Conservation (phyloP, 1,140 invertebrate genomes). For the Leptinotarsa texana region DNA sequence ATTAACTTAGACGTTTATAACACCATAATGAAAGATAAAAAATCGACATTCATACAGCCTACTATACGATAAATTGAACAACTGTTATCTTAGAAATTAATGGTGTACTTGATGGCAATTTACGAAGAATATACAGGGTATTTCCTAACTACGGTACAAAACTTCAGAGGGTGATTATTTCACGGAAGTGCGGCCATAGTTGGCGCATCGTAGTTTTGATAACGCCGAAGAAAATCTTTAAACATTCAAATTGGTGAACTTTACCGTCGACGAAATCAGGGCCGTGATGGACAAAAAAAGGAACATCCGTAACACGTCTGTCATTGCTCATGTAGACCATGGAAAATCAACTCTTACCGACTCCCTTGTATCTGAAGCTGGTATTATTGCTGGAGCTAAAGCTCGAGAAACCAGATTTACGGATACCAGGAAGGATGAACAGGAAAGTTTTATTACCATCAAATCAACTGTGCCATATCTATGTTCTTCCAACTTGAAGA, state of each 20-base stretch:
- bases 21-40: too few relatives aligned
- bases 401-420: constrained; percentile 99
- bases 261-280: constrained; percentile 99
- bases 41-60: too few relatives aligned
- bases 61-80: too few relatives aligned
- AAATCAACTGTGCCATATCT: constrained; percentile 98
- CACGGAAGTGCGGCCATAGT: too few relatives aligned
- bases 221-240: too few relatives aligned
- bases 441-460: constrained; percentile 99
- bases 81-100: too few relatives aligned
- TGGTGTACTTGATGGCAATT: too few relatives aligned
- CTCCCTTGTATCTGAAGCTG: constrained; percentile 98
- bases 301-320: constrained; percentile 99
- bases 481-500: constrained; percentile 96
- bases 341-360: constrained; percentile 99
- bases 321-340: constrained; percentile 99
- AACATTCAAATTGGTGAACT: constrained; percentile 80
- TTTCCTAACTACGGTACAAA: too few relatives aligned
- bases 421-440: constrained; percentile 99
- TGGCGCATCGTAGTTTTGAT: too few relatives aligned
- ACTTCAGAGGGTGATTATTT: too few relatives aligned
- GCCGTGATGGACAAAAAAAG: constrained; percentile 98
- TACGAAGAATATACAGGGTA: too few relatives aligned
- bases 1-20: too few relatives aligned
- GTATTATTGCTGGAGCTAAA: constrained; percentile 98